Evolutionary conservation across 2,888 invertebrate species (phyloP).

Genomic region (Abscondita cerata): DNA sequence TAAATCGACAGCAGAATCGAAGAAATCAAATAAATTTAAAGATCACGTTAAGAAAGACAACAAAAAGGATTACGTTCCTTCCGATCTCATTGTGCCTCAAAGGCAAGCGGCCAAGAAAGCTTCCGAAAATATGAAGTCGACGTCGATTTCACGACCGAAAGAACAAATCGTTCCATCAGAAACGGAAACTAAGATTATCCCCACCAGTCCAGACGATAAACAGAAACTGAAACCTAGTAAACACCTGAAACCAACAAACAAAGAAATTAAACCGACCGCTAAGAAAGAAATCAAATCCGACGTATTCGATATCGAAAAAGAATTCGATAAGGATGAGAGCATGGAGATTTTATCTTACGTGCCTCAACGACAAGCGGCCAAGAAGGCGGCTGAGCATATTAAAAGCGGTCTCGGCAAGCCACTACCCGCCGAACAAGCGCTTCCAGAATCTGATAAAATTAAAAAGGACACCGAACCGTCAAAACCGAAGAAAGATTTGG

Average conservation of each 20-base stretch:
- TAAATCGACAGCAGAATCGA: slow-evolving; percentile 49
- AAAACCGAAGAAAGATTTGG: slow-evolving; percentile 41
- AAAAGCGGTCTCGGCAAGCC: slow-evolving; percentile 78
- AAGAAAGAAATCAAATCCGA: slow-evolving; percentile 53
- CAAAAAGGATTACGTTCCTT: slow-evolving; percentile 66
- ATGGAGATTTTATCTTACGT: slow-evolving; percentile 78
- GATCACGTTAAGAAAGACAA: slow-evolving; percentile 46
- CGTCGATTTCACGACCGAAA: slow-evolving; percentile 60
- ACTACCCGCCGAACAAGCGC: slow-evolving; percentile 50
- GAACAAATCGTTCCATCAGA: slow-evolving; percentile 43
- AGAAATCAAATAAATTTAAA: slow-evolving; percentile 49
- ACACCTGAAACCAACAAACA: slow-evolving; percentile 38
- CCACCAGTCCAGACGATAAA: slow-evolving; percentile 35
- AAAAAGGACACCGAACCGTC: slow-evolving; percentile 45
- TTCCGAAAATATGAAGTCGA: slow-evolving; percentile 82
- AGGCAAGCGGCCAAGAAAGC: slow-evolving; percentile 91
- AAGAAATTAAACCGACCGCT: slow-evolving; percentile 56
- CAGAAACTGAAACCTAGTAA: slow-evolving; percentile 43
- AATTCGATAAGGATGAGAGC: slow-evolving; percentile 65
- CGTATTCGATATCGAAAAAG: slow-evolving; percentile 68
- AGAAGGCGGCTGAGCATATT: slow-evolving; percentile 89
- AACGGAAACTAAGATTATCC: slow-evolving; percentile 40
- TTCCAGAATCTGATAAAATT: slow-evolving; percentile 40
- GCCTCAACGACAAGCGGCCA: slow-evolving; percentile 89
- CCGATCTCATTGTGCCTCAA: slow-evolving; percentile 87